phyloP scores from a whole-genome alignment of 2,113 vertebrate genomes.

The Chamaetylas fuelleborni region DNA sequence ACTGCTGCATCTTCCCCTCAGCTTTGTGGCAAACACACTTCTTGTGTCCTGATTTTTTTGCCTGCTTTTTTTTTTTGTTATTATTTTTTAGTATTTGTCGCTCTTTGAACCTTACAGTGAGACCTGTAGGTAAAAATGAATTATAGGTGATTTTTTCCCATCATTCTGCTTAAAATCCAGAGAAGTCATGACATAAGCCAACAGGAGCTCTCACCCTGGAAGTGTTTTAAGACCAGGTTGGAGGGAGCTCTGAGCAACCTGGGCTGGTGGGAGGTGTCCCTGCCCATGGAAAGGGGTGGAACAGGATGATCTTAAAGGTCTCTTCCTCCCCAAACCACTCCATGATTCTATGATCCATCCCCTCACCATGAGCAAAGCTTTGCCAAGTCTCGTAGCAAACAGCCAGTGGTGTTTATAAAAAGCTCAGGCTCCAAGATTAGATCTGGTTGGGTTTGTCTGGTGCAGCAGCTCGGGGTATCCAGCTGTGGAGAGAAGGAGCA shows the following conservation, averaged over 20 bases:
- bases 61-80: background rate
- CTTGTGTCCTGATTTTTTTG: background rate
- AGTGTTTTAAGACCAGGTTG: background rate
- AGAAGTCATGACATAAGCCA: fast-evolving
- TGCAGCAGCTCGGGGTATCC: background rate
- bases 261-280: background rate
- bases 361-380: background rate
- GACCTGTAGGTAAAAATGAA: background rate
- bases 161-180: background rate
- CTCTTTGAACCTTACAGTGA: background rate
- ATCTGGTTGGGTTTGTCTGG: background rate
- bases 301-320: background rate
- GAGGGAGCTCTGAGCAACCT: background rate
- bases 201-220: background rate
- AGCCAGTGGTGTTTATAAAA: background rate
- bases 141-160: fast-evolving
- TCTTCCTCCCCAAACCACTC: background rate
- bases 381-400: fast-evolving
- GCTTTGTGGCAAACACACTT: background rate
- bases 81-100: background rate
- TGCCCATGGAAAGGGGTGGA: background rate
- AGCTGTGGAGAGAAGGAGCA: background rate
- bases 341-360: background rate
- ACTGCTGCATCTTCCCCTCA: fast-evolving
- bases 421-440: background rate